Evolutionary conservation across 2,888 invertebrate genomes (phyloP), one percentile per base, ranked within the genome.

Genomic region (Hydrotaea cyrtoneurina): DNA sequence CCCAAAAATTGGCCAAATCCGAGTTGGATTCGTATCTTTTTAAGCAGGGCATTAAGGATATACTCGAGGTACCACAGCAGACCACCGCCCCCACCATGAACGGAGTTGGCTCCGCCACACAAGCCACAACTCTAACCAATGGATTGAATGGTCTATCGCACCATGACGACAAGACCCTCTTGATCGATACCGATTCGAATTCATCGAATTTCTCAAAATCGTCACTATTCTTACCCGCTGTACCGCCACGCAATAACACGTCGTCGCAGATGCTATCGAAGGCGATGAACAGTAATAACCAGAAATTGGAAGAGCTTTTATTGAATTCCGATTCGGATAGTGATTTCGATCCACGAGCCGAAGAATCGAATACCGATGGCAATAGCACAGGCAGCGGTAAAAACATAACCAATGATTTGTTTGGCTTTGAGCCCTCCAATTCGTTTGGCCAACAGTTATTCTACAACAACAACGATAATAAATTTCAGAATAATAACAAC

Each of bases 311-410:
- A 91, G 96, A 95, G 50, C 91, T 96, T 19, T 91, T 97, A 13
- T 93, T 97, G 88, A 95, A 96, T 89, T 95, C 95, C 0, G 96
- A 97, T 91, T 95, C 97, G 78, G 97, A 97, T 89, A 95, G 95
- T 86, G 96, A 97, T 92, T 98, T 98, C 90, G 97, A 98, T 93
- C 98, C 98, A 0, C 94, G 98, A 85, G 97, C 97, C 21, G 96
- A 94, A 88, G 97, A 97, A 91, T 94, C 86, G 81, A 91, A 88
- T 90, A 93, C 90, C 46, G 90, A 89, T 87, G 89, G 89, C 2
- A 90, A 89, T 83, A 91, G 90, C 19, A 88, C 86, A 91, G 71
- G 78, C 31, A 74, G 74, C 21, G 57, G 72, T 88, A 88, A 89
- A 84, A 88, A 89, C 77, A 85, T 88, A 73, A 90, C 90, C 86